Evolutionary conservation across 2,888 invertebrate genomes (phyloP).

Genomic region (Bursaphelenchus okinawaensis): DNA sequence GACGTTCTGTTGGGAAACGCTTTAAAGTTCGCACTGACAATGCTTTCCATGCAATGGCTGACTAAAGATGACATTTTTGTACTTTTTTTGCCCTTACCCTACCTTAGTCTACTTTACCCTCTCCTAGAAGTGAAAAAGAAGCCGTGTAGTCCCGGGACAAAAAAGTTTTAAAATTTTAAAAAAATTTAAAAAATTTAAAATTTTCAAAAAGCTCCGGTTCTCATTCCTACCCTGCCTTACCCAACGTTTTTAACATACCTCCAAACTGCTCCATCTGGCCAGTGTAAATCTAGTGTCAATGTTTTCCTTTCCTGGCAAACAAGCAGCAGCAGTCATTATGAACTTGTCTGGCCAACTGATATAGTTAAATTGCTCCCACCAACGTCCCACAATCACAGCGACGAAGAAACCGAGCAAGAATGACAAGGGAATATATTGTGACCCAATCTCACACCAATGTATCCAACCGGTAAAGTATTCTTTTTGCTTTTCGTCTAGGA

Average conservation of each 20-base stretch:
- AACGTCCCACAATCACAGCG: conserved; percentile 51
- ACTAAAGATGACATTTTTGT: too few species aligned
- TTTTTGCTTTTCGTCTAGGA: conserved; percentile 54
- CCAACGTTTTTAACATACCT: too few species aligned
- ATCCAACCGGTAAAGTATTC: conserved; percentile 58
- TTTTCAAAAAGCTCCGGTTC: neutral
- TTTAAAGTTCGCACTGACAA: conserved; percentile 58
- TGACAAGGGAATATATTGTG: conserved; percentile 55
- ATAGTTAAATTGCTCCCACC: conserved; percentile 56
- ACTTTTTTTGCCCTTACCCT: too few species aligned
- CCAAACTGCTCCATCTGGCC: conserved; percentile 52
- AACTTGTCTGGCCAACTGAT: conserved; percentile 58
- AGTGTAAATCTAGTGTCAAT: conserved; percentile 44
- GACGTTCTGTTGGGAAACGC: conserved; percentile 61
- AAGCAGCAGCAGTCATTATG: conserved; percentile 55
- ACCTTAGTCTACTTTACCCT: too few species aligned
- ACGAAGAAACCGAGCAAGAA: conserved; percentile 58
- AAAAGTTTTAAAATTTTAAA: neutral
- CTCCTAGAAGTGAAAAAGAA: neutral
- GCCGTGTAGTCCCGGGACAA: too few species aligned
- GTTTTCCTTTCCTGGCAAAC: conserved; percentile 49
- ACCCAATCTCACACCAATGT: conserved; percentile 46
- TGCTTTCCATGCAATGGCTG: conserved; percentile 56
- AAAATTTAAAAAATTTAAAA: neutral
- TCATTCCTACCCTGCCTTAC: neutral